Base-by-base conservation (phyloP, 2,888 invertebrate species). In the Scaptomyza parva region DNA sequence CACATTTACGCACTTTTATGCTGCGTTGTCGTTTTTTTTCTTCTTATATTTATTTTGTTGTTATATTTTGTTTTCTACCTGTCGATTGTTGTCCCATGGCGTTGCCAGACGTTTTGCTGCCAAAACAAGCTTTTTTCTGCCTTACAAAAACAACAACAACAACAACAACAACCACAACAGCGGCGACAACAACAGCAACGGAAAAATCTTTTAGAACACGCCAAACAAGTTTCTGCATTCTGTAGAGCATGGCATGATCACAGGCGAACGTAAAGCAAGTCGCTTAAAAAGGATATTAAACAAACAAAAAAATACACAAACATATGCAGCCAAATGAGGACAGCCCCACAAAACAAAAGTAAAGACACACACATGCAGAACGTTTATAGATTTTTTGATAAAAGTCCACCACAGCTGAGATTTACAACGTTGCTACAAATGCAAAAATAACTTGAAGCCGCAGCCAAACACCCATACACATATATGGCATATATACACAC, bases 161-260 rank as follows among this genome's bases (percentile, higher is more conserved):
- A 55, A 47, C 47, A 65, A 52, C 48, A 70, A 70, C n/a, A n/a
- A n/a, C n/a, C n/a, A 37, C 52, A 48, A 62, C 39, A 73, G 22
- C 51, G 14, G 58, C 26, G 59, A 33, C 43, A 58, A 45, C 26
- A 55, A 47, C 47, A 65, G 50, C 48, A 70, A 70, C 62, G 59
- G 59, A 70, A 83, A 76, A 72, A 53, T 72, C 76, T 65, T 78
- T 88, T 83, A 84, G 84, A 84, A 84, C 86, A 88, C 65, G 80
- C 70, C 77, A 84, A 84, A 84, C 84, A 83, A 84, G 84, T 84
- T 84, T 88, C 61, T 66, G 70, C 77, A 68, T 72, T 76, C 61
- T 76, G 74, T 69, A 52, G 45, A 65, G 40, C 63, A 62, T 14
- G 47, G 40, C 44, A n/a, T n/a, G 58, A 61, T 70, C 58, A n/a